A percentile compares a stretch with the other conserved stretches of the same genome.
Evolutionary conservation across 2,888 invertebrate species (phyloP).

Genomic region (Meteorus colon): DNA sequence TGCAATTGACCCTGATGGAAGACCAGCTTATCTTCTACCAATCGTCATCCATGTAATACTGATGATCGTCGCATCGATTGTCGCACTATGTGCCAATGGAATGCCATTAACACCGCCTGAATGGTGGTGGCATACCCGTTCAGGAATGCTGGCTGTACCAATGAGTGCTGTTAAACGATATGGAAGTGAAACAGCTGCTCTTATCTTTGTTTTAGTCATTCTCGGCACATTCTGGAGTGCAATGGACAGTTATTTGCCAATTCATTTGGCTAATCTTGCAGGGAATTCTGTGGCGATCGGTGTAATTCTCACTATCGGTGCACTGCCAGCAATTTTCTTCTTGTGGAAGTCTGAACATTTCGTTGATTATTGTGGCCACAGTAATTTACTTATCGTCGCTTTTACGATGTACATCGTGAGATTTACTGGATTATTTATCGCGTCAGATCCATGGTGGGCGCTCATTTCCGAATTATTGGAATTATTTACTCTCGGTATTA

Average conservation of each 20-base stretch:
- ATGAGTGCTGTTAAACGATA: conserved; percentile 86
- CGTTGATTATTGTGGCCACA: conserved; percentile 88
- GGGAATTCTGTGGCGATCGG: conserved; percentile 78
- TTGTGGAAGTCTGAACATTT: conserved; percentile 87
- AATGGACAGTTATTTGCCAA: conserved; percentile 84
- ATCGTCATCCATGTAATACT: conserved; percentile 75
- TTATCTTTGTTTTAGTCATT: conserved; percentile 81
- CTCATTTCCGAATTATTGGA: conserved; percentile 83
- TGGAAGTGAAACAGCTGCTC: conserved; percentile 82
- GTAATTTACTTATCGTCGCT: conserved; percentile 88
- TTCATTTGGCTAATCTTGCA: conserved; percentile 71
- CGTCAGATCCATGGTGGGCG: conserved; percentile 78
- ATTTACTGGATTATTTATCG: conserved; percentile 65
- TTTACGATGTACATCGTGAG: conserved; percentile 86
- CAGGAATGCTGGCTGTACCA: conserved; percentile 82
- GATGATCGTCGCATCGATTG: conserved; percentile 75
- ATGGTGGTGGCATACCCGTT: conserved; percentile 91
- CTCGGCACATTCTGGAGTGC: conserved; percentile 88
- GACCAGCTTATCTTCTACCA: conserved; percentile 75
- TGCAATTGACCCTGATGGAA: conserved; percentile 29
- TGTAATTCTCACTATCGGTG: conserved; percentile 80
- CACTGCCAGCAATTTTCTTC: conserved; percentile 81
- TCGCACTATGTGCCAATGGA: conserved; percentile 71
- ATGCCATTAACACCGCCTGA: conserved; percentile 89
- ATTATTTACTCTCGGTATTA: conserved; percentile 83